Evolutionary conservation across 2,113 vertebrate genomes (phyloP).

Genomic region (Hiodon alosoides): DNA sequence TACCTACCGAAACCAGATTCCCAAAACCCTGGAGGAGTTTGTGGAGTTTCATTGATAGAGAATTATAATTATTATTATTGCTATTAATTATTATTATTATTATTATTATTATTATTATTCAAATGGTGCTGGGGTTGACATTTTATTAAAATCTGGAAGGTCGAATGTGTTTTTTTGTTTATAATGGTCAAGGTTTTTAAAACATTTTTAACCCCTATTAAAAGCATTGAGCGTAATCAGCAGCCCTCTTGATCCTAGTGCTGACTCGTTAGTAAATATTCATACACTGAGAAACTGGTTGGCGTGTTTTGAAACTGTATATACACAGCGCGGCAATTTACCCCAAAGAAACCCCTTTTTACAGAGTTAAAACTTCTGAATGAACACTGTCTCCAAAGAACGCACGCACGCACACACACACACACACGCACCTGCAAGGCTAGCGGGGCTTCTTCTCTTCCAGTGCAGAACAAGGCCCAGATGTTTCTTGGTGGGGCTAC

Average conservation of each 20-base stretch:
- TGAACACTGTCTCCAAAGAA: slow-evolving; percentile 2
- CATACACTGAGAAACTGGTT: background rate
- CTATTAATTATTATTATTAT: background rate
- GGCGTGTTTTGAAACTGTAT: background rate
- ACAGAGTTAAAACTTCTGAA: background rate
- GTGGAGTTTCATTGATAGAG: slow-evolving; percentile 86
- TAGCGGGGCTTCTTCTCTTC: background rate
- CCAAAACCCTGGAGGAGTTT: slow-evolving; percentile 91
- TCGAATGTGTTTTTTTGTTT: slow-evolving; percentile 14
- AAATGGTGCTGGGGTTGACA: slow-evolving; percentile 30
- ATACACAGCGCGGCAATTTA: background rate
- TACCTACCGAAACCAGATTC: slow-evolving; percentile 92
- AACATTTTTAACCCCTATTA: background rate
- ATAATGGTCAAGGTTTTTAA: background rate
- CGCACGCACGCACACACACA: background rate
- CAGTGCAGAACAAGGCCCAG: background rate
- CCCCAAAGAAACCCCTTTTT: slow-evolving; percentile 4
- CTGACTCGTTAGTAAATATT: background rate
- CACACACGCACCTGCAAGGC: background rate
- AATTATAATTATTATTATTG: background rate
- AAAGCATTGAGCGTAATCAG: slow-evolving; percentile 4
- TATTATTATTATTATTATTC: background rate
- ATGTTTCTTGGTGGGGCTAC: background rate
- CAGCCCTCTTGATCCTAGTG: slow-evolving; percentile 4
- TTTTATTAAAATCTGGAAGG: slow-evolving; percentile 7